These are phyloP conservation scores for Pemphredon lugubris DNA, from an alignment of 2,888 invertebrate species.

Conservation along the genomic window DNA sequence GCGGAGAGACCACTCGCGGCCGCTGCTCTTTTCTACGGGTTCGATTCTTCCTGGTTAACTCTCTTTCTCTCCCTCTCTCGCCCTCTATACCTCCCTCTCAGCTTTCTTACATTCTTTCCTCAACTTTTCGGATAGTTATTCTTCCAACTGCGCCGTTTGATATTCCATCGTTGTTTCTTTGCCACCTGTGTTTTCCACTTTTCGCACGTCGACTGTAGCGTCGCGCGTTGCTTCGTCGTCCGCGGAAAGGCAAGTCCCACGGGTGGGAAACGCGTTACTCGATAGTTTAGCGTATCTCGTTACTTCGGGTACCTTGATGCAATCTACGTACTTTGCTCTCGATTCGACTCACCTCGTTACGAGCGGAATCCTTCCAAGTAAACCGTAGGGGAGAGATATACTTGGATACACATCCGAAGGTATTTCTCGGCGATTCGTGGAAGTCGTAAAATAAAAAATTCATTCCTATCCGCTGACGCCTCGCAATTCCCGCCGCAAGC, in stretches of 20 bases:
- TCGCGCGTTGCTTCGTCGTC: too few relatives aligned
- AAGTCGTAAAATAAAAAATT: constrained; percentile 53
- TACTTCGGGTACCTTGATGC: not conserved
- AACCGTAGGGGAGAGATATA: not conserved
- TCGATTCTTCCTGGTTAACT: constrained; percentile 47
- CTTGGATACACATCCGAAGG: not conserved
- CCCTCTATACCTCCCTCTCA: not conserved
- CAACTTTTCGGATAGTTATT: constrained; percentile 35
- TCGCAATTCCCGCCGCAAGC: constrained; percentile 15
- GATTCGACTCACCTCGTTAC: not conserved
- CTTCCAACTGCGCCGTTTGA: constrained; percentile 6
- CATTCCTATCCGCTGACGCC: constrained; percentile 34
- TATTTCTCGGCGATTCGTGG: constrained; percentile 11
- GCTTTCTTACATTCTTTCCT: constrained; percentile 12
- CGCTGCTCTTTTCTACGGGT: constrained; percentile 8
- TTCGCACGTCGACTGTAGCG: too few relatives aligned
- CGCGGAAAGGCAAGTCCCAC: too few relatives aligned
- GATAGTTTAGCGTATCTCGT: constrained; percentile 2
- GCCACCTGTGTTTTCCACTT: not conserved
- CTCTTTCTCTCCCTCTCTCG: constrained; percentile 17
- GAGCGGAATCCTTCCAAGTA: not conserved
- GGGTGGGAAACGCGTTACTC: not conserved
- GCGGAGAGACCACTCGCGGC: constrained; percentile 16
- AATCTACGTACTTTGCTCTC: not conserved
- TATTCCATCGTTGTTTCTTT: too few relatives aligned